A percentile compares a stretch with the other conserved stretches of the same genome.
These are phyloP conservation scores for Psammodynastes pulverulentus DNA, from an alignment of 2,113 vertebrate genomes.

Conservation along the genomic window DNA sequence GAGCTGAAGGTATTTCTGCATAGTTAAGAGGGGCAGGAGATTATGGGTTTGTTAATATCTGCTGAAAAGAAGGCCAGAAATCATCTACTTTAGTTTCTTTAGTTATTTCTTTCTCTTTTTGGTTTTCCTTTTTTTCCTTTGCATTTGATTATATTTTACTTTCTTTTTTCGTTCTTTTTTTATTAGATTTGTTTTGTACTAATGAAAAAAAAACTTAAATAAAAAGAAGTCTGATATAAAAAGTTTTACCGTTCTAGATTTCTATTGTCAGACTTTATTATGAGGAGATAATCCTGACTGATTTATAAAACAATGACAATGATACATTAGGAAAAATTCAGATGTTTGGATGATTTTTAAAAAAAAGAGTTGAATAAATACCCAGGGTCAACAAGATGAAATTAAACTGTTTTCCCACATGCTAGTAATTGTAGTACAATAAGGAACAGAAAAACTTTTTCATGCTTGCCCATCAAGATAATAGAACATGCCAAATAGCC, in stretches of 20 bases:
- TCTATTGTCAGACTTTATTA: neutral
- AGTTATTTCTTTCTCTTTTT: neutral
- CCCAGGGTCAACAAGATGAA: neutral
- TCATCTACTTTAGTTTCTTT: neutral
- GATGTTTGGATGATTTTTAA: neutral
- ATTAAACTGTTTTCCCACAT: neutral
- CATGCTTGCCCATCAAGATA: neutral
- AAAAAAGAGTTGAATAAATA: neutral
- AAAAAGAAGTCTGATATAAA: neutral
- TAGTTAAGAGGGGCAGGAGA: neutral
- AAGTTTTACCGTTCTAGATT: neutral
- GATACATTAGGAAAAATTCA: neutral
- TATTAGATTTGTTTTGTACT: neutral
- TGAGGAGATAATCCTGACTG: neutral
- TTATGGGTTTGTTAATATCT: neutral
- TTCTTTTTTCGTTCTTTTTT: neutral
- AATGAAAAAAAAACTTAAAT: neutral
- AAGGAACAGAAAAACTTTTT: neutral
- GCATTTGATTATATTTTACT: neutral
- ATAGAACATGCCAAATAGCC: neutral
- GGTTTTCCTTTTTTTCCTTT: neutral
- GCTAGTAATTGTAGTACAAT: neutral
- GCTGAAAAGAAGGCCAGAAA: neutral
- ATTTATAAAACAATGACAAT: neutral
- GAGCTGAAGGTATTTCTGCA: neutral